These are phyloP conservation scores for Amphiprion clarkii DNA, from an alignment of 2,797 vertebrate genomes.

Conservation along the genomic window DNA sequence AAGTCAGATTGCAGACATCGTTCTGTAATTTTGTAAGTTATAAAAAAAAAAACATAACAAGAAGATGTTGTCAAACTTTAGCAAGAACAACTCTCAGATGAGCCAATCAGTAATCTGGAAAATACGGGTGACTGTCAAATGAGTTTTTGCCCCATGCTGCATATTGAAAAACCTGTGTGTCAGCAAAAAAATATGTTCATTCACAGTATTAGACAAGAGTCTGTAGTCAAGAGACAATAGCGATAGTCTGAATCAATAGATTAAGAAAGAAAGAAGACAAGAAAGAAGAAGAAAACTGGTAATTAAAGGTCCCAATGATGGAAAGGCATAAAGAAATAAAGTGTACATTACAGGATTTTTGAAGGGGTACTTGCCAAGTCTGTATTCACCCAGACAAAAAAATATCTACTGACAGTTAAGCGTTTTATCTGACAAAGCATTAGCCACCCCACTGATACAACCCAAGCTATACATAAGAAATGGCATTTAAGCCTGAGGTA, in stretches of 20 bases:
- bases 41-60: background rate
- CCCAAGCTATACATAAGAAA: constrained; percentile 27
- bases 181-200: background rate
- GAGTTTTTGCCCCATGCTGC: constrained; percentile 52
- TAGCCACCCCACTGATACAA: constrained; percentile 17
- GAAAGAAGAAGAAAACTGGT: background rate
- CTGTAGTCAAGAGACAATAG: constrained; percentile 25
- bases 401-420: constrained; percentile 26
- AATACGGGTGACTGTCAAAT: constrained; percentile 45
- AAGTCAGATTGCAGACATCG: background rate
- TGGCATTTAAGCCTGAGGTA: constrained; percentile 37
- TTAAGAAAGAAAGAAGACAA: background rate
- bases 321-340: background rate
- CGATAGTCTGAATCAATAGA: constrained; percentile 10
- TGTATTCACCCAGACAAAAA: constrained; percentile 18
- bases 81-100: constrained; percentile 1
- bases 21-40: background rate
- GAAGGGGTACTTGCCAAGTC: background rate
- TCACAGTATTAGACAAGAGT: constrained; percentile 40
- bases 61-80: background rate
- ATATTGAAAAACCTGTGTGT: constrained; percentile 25
- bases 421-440: constrained; percentile 25
- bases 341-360: constrained; percentile 2
- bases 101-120: constrained; percentile 21
- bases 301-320: constrained; percentile 6